phyloP scores from a whole-genome alignment of 1,140 invertebrate species.

The Drosophila novamexicana region DNA sequence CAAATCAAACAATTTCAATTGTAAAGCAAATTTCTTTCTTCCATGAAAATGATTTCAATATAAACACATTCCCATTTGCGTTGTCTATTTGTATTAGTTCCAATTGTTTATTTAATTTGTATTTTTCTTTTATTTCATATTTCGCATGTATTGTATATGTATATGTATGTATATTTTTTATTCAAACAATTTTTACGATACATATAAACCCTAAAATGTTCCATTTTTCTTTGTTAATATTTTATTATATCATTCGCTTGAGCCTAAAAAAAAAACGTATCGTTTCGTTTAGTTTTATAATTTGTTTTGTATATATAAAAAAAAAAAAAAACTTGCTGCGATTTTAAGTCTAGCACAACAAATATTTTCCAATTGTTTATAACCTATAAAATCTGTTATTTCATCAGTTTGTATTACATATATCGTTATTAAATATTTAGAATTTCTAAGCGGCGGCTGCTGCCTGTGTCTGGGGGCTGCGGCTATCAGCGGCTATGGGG shows the following conservation, averaged over 20 bases:
- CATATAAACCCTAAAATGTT: constrained; percentile 26
- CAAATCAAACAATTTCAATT: too few species aligned
- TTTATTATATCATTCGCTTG: constrained; percentile 7
- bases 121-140: constrained; percentile 17
- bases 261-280: constrained; percentile 7
- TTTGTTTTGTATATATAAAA: constrained; percentile 23
- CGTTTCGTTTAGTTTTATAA: not conserved
- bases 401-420: constrained; percentile 5
- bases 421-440: constrained; percentile 18
- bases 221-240: not conserved
- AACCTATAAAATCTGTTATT: constrained; percentile 42
- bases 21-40: too few species aligned
- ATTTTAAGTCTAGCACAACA: constrained; percentile 29
- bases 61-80: constrained; percentile 6
- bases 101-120: constrained; percentile 21
- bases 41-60: not conserved
- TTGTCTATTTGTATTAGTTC: constrained; percentile 26
- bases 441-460: constrained; percentile 26
- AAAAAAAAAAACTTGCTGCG: constrained; percentile 17
- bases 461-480: not conserved
- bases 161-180: constrained; percentile 9
- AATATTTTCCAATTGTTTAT: constrained; percentile 42
- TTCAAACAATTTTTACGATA: not conserved
- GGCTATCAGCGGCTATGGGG: constrained; percentile 3
- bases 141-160: constrained; percentile 23